Evolutionary conservation across 2,113 vertebrate genomes (phyloP).

Genomic region (Fregata magnificens): DNA sequence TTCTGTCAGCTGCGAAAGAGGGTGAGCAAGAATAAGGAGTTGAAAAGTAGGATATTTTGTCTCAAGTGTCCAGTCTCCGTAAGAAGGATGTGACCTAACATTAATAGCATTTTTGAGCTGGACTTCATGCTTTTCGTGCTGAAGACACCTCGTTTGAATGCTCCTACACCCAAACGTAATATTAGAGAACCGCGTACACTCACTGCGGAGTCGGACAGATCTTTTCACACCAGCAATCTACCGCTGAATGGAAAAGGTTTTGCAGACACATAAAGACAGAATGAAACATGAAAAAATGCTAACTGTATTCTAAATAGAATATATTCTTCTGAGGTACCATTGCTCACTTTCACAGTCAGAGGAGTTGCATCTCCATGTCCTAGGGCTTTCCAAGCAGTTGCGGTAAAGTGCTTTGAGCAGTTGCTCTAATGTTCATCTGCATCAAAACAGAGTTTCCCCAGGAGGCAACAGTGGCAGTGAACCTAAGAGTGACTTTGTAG

Average conservation of each 20-base stretch:
- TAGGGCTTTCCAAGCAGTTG: neutral
- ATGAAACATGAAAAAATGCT: neutral
- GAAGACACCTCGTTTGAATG: neutral
- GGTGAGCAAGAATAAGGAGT: neutral
- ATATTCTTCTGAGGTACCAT: neutral
- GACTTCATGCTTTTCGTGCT: neutral
- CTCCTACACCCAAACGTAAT: neutral
- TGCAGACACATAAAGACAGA: neutral
- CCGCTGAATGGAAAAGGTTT: neutral
- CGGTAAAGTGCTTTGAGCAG: neutral
- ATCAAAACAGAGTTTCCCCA: neutral
- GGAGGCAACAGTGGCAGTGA: neutral
- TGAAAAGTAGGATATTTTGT: constrained; percentile 11
- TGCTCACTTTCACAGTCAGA: neutral
- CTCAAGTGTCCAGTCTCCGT: neutral
- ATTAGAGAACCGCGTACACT: neutral
- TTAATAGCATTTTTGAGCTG: neutral
- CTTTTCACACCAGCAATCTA: neutral
- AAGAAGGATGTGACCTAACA: neutral
- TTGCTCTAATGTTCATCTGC: neutral
- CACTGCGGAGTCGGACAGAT: neutral
- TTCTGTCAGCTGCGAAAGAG: neutral
- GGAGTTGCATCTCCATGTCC: neutral
- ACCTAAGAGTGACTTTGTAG: neutral
- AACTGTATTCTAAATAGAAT: neutral